Conservation (phyloP, 92 coral and sea anemone species). For the Parazoanthus atlanticus region DNA sequence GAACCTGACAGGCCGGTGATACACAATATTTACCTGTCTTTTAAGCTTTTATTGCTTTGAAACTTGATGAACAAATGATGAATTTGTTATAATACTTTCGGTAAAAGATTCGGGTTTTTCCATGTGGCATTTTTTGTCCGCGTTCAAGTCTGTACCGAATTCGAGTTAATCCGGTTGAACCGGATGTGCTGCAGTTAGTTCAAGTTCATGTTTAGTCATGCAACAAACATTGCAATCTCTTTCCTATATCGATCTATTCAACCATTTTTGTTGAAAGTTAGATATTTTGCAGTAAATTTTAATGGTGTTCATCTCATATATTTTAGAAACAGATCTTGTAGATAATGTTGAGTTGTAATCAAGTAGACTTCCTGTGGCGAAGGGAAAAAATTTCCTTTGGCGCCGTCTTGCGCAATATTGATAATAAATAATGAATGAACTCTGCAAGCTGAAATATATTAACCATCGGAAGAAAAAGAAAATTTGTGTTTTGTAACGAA, state of each 20-base stretch:
- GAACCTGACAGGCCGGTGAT: not conserved
- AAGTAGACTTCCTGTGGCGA: too few relatives aligned
- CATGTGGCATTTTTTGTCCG: not conserved
- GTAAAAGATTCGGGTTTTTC: not conserved
- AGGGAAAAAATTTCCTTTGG: not conserved
- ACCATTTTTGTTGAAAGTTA: too few relatives aligned
- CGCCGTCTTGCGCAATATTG: too few relatives aligned
- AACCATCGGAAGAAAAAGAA: too few relatives aligned
- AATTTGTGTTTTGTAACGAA: too few relatives aligned
- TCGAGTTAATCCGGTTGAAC: slow-evolving; percentile 9
- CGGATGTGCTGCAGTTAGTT: not conserved
- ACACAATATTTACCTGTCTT: too few relatives aligned
- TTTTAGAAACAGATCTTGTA: not conserved
- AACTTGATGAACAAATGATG: not conserved
- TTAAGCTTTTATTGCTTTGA: not conserved
- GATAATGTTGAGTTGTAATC: too few relatives aligned
- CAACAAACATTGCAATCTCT: not conserved
- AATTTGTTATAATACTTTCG: not conserved
- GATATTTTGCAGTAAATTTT: not conserved
- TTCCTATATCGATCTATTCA: too few relatives aligned
- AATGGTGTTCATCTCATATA: not conserved
- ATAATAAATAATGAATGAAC: too few relatives aligned
- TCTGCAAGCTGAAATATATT: too few relatives aligned
- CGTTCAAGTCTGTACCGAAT: not conserved
- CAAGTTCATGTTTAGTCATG: not conserved